Evolutionary conservation across 2,888 invertebrate genomes (phyloP), one percentile per base, ranked within the genome.

Genomic region (Macaria liturata): DNA sequence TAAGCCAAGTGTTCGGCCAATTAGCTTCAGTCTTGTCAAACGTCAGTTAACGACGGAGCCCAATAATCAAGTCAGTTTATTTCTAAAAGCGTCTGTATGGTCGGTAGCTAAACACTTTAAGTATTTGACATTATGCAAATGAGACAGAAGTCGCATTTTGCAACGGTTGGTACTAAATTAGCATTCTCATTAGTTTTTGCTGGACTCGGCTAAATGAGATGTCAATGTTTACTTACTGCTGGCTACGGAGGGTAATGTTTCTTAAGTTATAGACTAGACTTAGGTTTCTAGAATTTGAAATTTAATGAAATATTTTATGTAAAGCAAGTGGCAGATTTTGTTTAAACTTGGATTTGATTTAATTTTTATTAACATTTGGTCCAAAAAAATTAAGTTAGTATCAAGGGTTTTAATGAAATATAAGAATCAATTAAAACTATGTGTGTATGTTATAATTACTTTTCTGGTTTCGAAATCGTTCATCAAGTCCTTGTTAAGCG

Each of bases 111-210:
- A 84, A 81, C 83, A 80, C 81, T 81, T 82, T 77, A 77, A 73
- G 75, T 74, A 81, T 83, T 83, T 82, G 83, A 86, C 86, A 86
- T 78, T 78, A 91, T 90, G 88, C 78, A 83, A 89, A 91, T 88
- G 75, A 88, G 82, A 48, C 71, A 69, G 71, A 80, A 76, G 52
- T 75, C 61, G 74, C 74, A 77, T 82, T 86, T 84, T 80, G 81
- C 79, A 83, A 83, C 79, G 67, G 75, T 76, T 77, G 59, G 64
- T 71, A 69, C 77, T 64, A 74, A 78, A 88, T 88, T 90, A 82
- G 82, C 82, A 86, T 84, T 80, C 77, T 79, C 75, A 84, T 85
- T 83, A 79, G 82, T 83, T 88, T 89, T 88, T 80, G 78, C 74
- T 73, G 46, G 46, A 8, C 43, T 69, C 66, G 68, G 80, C 80